Conservation (phyloP, 2,113 vertebrate genomes). For the Nannobrachium achirus region DNA sequence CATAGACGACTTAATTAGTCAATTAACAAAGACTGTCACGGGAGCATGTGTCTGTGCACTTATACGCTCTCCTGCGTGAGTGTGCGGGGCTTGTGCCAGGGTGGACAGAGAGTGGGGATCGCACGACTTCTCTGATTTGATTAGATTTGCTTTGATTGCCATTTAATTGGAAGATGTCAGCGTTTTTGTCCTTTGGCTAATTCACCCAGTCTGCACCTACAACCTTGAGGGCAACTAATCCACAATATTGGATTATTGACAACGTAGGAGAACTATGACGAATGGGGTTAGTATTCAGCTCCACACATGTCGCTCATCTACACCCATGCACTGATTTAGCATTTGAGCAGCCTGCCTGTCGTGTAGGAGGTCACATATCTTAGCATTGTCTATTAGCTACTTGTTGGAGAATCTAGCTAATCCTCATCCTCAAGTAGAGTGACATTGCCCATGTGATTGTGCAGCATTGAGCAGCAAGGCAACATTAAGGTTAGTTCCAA, state of each 20-base stretch:
- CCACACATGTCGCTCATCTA: constrained; percentile 1
- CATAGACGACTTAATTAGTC: constrained; percentile 62
- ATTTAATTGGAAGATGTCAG: constrained; percentile 60
- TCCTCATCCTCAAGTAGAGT: constrained; percentile 25
- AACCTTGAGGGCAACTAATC: constrained; percentile 29
- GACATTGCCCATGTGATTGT: constrained; percentile 22
- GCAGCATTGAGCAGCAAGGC: constrained; percentile 34
- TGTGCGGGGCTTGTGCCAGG: constrained; percentile 51
- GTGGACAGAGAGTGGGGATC: constrained; percentile 65
- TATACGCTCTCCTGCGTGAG: constrained; percentile 62
- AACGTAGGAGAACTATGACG: constrained; percentile 53
- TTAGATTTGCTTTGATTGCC: constrained; percentile 57
- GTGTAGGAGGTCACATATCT: constrained; percentile 8
- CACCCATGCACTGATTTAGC: constrained; percentile 10
- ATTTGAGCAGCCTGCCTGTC: constrained; percentile 32
- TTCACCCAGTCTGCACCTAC: constrained; percentile 51
- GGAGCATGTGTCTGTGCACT: constrained; percentile 66
- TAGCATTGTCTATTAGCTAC: constrained; percentile 8
- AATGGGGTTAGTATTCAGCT: constrained; percentile 27
- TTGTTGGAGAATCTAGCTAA: constrained; percentile 19
- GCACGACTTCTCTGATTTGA: constrained; percentile 67
- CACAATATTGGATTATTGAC: constrained; percentile 58
- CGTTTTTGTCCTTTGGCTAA: constrained; percentile 50
- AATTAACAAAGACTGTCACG: constrained; percentile 38
- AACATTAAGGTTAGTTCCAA: constrained; percentile 8